Conservation (phyloP, 2,113 vertebrate species). For the Triplophysa tibetana region DNA sequence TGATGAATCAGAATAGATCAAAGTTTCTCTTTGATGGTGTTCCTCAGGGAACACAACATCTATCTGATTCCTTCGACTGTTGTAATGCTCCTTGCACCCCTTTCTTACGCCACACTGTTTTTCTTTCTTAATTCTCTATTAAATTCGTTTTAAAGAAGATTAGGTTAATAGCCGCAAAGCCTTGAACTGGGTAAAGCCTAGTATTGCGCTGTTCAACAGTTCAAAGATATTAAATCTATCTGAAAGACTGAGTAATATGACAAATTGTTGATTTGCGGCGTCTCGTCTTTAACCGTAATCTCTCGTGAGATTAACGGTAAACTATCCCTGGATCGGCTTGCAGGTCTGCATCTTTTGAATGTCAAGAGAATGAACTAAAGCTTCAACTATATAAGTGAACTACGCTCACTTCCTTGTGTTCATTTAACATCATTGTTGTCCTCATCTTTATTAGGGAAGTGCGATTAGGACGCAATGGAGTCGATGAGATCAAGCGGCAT, state of each 20-base stretch:
- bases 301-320: not conserved
- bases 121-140: not conserved
- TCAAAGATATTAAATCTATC: not conserved
- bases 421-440: not conserved
- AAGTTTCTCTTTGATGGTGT: not conserved
- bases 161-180: not conserved
- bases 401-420: not conserved
- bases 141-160: not conserved
- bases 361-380: not conserved
- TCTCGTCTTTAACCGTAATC: not conserved
- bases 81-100: not conserved
- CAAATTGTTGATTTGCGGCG: not conserved
- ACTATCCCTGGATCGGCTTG: not conserved
- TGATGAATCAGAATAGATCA: not conserved
- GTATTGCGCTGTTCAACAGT: not conserved
- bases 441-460: conserved; percentile 79
- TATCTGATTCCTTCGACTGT: not conserved
- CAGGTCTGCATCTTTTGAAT: not conserved
- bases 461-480: conserved; percentile 91
- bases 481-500: conserved; percentile 96
- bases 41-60: not conserved
- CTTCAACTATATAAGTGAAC: not conserved
- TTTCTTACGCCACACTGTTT: not conserved
- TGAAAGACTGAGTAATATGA: not conserved
- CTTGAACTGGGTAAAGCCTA: not conserved